A percentile compares a stretch with the other conserved stretches of the same genome.
Evolutionary conservation across 35 echinoderm and acorn worm genomes (phyloP).

Genomic region (Ophiothrix spiculata): DNA sequence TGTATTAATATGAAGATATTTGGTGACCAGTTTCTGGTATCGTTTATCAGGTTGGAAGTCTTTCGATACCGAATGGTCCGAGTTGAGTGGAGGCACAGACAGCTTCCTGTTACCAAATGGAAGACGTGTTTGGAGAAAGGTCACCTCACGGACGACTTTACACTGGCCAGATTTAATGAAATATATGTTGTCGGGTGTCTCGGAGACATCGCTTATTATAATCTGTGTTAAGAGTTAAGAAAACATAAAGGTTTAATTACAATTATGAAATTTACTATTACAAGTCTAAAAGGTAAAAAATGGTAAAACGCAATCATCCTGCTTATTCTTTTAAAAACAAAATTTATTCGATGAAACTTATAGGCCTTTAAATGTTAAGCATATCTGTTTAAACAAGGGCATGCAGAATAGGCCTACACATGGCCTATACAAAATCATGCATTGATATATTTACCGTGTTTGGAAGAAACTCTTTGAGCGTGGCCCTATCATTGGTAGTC

Average conservation of each 20-base stretch:
- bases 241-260: no score
- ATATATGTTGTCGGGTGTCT: constrained; percentile 78
- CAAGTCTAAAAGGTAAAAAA: no score
- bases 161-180: constrained; percentile 86
- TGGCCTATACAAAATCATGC: no score
- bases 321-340: no score
- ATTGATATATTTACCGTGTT: constrained; percentile 46
- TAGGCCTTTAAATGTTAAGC: no score
- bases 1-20: constrained; percentile 67
- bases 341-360: no score
- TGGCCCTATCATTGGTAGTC: constrained; percentile 52
- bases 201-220: constrained; percentile 59
- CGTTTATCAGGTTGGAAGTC: constrained; percentile 38
- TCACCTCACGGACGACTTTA: constrained; percentile 79
- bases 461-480: constrained; percentile 54
- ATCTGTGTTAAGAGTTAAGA: constrained; percentile 42
- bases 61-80: constrained; percentile 42
- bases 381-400: no score
- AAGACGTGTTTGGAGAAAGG: constrained; percentile 50
- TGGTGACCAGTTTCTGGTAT: constrained; percentile 45
- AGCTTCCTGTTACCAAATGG: constrained; percentile 61
- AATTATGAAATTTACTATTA: no score
- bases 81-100: constrained; percentile 53
- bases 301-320: no score
- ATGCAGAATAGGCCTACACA: no score